Evolutionary conservation across 2,797 vertebrate species (phyloP).

Genomic region (Hephaestus fuliginosus): DNA sequence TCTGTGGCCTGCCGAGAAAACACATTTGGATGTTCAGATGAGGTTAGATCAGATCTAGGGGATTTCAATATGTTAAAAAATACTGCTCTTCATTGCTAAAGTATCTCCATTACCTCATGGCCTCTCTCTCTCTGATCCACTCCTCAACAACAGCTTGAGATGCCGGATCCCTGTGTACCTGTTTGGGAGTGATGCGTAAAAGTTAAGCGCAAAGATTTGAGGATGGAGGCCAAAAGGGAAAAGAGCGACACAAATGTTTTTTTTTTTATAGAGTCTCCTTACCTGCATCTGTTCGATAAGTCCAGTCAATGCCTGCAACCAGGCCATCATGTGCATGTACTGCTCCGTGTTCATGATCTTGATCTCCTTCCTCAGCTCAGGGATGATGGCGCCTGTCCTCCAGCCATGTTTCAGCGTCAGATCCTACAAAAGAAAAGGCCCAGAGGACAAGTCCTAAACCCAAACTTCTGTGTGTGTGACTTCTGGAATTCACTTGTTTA

Average conservation of each 20-base stretch:
- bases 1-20: constrained; percentile 87
- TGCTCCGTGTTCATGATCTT: constrained; percentile 97
- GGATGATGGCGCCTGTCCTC: constrained; percentile 98
- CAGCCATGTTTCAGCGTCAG: constrained; percentile 98
- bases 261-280: constrained; percentile 47
- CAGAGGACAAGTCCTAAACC: background rate
- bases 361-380: constrained; percentile 95
- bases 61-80: background rate
- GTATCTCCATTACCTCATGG: constrained; percentile 87
- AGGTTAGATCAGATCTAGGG: background rate
- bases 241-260: background rate
- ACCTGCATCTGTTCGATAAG: constrained; percentile 98
- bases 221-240: background rate
- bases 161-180: constrained; percentile 92
- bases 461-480: background rate
- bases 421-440: constrained; percentile 85
- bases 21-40: background rate
- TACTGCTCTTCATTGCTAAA: background rate
- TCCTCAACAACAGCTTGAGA: constrained; percentile 93
- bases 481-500: no score
- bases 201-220: background rate
- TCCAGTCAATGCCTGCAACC: constrained; percentile 95
- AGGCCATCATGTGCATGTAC: constrained; percentile 93
- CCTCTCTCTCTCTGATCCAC: constrained; percentile 94
- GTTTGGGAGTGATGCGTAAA: constrained; percentile 31